Base-by-base conservation (phyloP, 2,888 invertebrate species). In the Elaeidobius kamerunicus region DNA sequence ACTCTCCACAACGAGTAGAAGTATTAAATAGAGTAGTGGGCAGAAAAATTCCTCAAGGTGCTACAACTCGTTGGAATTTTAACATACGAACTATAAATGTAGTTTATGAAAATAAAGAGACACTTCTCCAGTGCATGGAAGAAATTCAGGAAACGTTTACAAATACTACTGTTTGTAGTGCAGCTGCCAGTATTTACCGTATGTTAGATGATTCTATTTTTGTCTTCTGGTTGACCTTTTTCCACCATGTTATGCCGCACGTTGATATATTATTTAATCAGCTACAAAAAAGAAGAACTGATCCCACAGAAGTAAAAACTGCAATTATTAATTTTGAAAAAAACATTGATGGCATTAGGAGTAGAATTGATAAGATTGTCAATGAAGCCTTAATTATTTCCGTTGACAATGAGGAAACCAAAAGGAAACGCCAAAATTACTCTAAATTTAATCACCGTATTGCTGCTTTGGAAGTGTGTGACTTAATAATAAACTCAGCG, bases 181-280 rank as follows among this genome's bases (percentile, higher is more conserved):
- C 35, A 52, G 57, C 55, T 2, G 19, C 36, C 14, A 38, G 15
- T 6, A 46, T 56, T 40, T 32, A 18, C 17, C 50, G 42, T 18
- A 46, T 23, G 4, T 17, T 56, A 18, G 15, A 56, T 27, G 55
- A 57, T 27, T 9, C 39, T 7, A 40, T 19, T 18, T 63, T 64
- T 39, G 46, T 43, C 14, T 64, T 57, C 56, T 63, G 63, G 60
- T 53, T 64, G 18, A 48, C 45, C 9, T 42, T 58, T 53, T 63
- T 63, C 39, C 55, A 63, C 42, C 50, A 30, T 48, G 41, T 60
- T 14, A 61, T 63, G 61, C 58, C 59, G 4, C 59, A 63, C 38
- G 57, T n/a, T 62, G 3, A 59, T 11, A 46, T 58, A 39, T 60
- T 23, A 6, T 23, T 23, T 9, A 23, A 6, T 9, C 5, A 23